Conservation (phyloP, 2,888 invertebrate genomes). For the Thyatira batis region DNA sequence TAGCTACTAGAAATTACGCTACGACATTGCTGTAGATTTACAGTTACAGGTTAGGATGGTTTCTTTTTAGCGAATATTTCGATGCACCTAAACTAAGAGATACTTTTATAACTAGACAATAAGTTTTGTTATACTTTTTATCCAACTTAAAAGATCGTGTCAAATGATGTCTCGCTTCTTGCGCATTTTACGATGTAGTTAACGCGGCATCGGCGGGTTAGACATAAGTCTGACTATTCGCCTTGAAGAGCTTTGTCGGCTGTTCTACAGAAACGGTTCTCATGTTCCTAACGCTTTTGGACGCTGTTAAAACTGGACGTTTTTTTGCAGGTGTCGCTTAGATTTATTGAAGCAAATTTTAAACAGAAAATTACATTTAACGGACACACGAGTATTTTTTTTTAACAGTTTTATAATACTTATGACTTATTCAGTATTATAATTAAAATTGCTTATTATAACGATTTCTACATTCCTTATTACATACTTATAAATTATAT, state of each 20-base stretch:
- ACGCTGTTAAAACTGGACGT: conserved; percentile 19
- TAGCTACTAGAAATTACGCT: too few species aligned
- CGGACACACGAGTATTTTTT: background rate
- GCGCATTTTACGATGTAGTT: conserved; percentile 37
- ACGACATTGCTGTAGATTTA: too few species aligned
- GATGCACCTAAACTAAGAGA: too few species aligned
- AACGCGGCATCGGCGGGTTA: conserved; percentile 24
- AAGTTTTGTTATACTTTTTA: background rate
- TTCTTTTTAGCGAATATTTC: too few species aligned
- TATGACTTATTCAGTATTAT: too few species aligned
- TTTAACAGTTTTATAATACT: background rate
- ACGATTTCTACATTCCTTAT: too few species aligned
- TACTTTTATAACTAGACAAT: background rate
- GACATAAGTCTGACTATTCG: conserved; percentile 31
- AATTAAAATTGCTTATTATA: too few species aligned
- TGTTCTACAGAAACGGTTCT: conserved; percentile 29
- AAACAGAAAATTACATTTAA: background rate
- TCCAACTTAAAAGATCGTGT: conserved; percentile 20
- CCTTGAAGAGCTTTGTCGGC: conserved; percentile 37
- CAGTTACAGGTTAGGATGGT: too few species aligned
- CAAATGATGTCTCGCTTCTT: conserved; percentile 23
- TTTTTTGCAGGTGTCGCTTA: conserved; percentile 10
- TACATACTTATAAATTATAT: too few species aligned
- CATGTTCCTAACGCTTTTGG: conserved; percentile 25
- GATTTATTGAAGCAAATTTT: conserved; percentile 13